These are phyloP conservation scores for Prolemur simus DNA, from an alignment of 2,113 vertebrate species.

Conservation along the genomic window DNA sequence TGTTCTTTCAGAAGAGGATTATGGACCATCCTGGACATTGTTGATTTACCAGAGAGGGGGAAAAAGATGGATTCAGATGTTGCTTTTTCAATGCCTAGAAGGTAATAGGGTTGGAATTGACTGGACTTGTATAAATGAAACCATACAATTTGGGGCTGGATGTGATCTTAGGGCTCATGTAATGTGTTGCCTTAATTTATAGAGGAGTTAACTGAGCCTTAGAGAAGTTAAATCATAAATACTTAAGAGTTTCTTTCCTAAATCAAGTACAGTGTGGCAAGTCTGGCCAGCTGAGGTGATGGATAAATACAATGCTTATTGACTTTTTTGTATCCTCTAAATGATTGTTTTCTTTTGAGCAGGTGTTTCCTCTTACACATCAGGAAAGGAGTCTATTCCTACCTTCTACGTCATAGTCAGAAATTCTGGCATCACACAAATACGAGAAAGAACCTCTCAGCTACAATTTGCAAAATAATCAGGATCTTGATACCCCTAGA, in stretches of 20 bases:
- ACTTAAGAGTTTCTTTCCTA: background rate
- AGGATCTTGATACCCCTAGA: background rate
- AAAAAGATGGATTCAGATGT: background rate
- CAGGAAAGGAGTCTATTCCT: background rate
- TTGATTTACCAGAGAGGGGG: background rate
- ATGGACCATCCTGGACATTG: background rate
- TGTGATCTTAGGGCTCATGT: background rate
- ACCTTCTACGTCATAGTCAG: background rate
- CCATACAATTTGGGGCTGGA: background rate
- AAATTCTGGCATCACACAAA: background rate
- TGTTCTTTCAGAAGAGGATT: background rate
- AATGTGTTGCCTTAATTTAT: background rate
- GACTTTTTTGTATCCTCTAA: background rate
- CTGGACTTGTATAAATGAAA: background rate
- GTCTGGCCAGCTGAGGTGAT: background rate
- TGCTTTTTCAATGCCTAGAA: background rate
- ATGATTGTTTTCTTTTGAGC: background rate
- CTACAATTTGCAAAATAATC: background rate
- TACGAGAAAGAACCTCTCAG: background rate
- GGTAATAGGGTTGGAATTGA: background rate
- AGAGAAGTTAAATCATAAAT: conserved; percentile 3
- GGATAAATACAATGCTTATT: background rate
- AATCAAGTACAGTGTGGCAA: background rate
- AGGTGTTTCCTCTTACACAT: background rate
- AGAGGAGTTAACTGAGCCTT: background rate